Evolutionary conservation across 1,140 invertebrate species (phyloP).

Genomic region (Drosophila azteca): DNA sequence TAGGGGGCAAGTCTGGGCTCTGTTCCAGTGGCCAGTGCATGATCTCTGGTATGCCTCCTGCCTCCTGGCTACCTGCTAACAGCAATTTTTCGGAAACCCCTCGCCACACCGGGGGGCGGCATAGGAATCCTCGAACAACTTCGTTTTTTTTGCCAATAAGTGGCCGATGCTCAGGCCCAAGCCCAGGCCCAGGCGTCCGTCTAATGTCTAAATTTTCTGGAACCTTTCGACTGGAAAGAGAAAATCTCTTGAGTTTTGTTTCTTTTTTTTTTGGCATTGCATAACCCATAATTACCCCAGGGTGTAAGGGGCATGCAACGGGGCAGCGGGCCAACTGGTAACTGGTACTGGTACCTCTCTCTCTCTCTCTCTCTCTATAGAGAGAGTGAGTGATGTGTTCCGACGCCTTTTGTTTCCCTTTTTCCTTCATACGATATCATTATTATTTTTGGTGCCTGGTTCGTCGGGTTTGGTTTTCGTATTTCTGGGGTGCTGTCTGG

Average conservation of each 20-base stretch:
- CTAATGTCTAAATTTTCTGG: conserved; percentile 78
- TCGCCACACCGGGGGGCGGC: conserved; percentile 20
- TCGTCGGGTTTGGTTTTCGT: conserved; percentile 44
- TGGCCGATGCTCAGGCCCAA: conserved; percentile 48
- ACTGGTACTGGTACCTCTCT: conserved; percentile 15
- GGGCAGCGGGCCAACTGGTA: no score
- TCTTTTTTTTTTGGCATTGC: conserved; percentile 69
- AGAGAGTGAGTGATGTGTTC: conserved; percentile 60
- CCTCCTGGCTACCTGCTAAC: conserved; percentile 67
- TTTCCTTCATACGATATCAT: conserved; percentile 11
- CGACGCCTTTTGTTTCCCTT: conserved; percentile 68
- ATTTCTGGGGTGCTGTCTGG: conserved; percentile 13
- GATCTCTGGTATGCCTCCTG: conserved; percentile 41
- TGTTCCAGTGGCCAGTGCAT: conserved; percentile 55
- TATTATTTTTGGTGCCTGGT: conserved; percentile 18
- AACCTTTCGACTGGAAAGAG: conserved; percentile 32
- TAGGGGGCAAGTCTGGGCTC: not conserved
- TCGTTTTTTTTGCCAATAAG: conserved; percentile 65
- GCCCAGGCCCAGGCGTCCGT: conserved; percentile 38
- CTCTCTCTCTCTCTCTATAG: not conserved
- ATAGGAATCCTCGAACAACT: not conserved
- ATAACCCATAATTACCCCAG: conserved; percentile 62
- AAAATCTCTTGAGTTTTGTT: conserved; percentile 31
- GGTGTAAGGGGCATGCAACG: no score
- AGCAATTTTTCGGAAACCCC: conserved; percentile 48